Evolutionary conservation across 37 sponge, comb jelly and placozoan genomes (phyloP).

Genomic region (Ianthella basta): DNA sequence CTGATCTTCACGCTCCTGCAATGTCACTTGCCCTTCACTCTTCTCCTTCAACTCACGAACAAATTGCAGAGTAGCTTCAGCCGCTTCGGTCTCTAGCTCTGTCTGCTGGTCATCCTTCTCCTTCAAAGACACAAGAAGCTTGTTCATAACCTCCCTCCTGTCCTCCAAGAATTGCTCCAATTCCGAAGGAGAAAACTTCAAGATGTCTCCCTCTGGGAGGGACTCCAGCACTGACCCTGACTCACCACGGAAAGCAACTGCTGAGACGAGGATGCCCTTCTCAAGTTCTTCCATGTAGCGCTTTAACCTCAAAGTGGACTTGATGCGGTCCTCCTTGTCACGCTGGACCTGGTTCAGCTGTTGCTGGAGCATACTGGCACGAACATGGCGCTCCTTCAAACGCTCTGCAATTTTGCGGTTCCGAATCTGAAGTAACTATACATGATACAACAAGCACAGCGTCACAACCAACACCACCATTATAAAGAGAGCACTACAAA

Average conservation of each 20-base stretch:
- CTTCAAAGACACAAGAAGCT: not conserved
- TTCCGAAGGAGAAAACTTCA: conserved; percentile 14
- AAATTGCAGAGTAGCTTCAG: not conserved
- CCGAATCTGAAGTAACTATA: conserved; percentile 48
- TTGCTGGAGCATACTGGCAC: conserved; percentile 28
- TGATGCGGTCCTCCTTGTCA: conserved; percentile 23
- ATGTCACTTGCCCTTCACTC: not conserved
- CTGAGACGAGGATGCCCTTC: not conserved
- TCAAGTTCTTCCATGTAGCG: conserved; percentile 25
- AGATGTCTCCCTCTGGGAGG: conserved; percentile 28
- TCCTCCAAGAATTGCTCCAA: conserved; percentile 21
- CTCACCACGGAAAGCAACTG: not conserved
- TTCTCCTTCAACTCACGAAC: conserved; percentile 1
- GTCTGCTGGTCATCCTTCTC: not conserved
- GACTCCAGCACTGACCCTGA: not conserved
- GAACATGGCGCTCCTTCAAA: conserved; percentile 56
- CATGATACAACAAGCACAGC: not conserved
- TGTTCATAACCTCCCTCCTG: conserved; percentile 1
- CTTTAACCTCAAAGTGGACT: conserved; percentile 21
- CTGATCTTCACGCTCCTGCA: not conserved
- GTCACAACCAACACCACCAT: not conserved
- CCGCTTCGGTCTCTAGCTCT: not conserved
- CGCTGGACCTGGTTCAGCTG: conserved; percentile 33
- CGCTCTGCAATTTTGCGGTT: conserved; percentile 66
- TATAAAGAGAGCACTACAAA: too few relatives aligned